Evolutionary conservation across 2,888 invertebrate genomes (phyloP), one percentile per base, ranked within the genome.

Genomic region (Stenotaenia linearis): DNA sequence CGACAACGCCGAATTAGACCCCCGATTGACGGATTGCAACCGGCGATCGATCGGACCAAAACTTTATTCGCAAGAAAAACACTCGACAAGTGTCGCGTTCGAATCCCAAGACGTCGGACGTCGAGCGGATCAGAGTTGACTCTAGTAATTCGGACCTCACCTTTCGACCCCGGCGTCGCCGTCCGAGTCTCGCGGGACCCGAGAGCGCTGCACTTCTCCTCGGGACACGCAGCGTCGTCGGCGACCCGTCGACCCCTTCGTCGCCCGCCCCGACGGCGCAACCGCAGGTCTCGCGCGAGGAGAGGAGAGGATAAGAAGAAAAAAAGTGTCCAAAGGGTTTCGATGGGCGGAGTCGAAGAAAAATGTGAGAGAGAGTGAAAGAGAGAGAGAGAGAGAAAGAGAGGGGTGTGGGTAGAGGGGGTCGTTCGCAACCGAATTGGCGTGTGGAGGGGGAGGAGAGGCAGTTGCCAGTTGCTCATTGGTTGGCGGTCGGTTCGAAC

Each of bases 401-500:
- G 75, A 3, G 37, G 32, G 75, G 12, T 10, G 28, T 4, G 15
- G 23, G 30, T 28, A 9, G 25, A 21, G 75, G 32, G 32, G 12
- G 74, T 21, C n/a, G 23, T 25, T 69, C 28, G n/a, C 69, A 69
- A 28, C 23, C n/a, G 10, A 61, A 61, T 6, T 9, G 35, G 6
- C 9, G 15, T 37, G 37, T 37, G 37, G 23, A 56, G 56, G n/a
- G n/a, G n/a, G n/a, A n/a, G n/a, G n/a, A n/a, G 61, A 25, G 61
- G 61, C 9, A 6, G 56, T 56, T 61, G 61, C 61, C 7, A 10
- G 61, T 61, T 25, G 61, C 61, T 61, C 61, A 61, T 61, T 61
- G 61, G 61, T 61, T 61, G 61, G 25, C 61, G 28, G 25, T 61
- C 61, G 61, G 61, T 61, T 61, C 61, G 61, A 61, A 61, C 61